phyloP scores from a whole-genome alignment of 2,888 invertebrate genomes.

The Eilema depressum region DNA sequence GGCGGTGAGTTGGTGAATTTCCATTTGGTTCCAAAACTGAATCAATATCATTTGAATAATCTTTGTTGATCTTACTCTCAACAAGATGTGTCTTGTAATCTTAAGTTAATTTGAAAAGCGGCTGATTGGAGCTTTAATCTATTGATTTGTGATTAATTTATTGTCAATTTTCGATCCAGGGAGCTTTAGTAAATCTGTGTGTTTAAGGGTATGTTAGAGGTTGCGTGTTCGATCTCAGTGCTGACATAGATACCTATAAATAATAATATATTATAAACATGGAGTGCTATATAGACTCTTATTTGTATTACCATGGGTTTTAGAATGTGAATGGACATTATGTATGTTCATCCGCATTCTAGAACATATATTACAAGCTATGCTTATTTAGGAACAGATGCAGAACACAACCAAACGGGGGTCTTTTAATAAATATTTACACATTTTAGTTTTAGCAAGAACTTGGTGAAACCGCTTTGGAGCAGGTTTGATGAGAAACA shows the following conservation, averaged over 20 bases:
- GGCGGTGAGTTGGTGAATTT: background rate
- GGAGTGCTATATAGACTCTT: too few relatives aligned
- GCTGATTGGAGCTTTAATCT: background rate
- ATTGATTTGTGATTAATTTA: background rate
- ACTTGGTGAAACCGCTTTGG: background rate
- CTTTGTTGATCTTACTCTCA: background rate
- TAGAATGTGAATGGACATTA: too few relatives aligned
- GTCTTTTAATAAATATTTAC: background rate
- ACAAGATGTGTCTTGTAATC: background rate
- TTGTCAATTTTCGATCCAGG: background rate
- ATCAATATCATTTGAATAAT: conserved; percentile 22
- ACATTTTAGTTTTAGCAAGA: background rate
- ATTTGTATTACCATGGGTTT: too few relatives aligned
- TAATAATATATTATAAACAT: too few relatives aligned
- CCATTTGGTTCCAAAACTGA: conserved; percentile 8
- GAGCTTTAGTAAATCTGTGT: too few relatives aligned
- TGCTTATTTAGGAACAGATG: background rate
- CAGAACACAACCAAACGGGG: background rate
- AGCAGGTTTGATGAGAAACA: conserved; percentile 27
- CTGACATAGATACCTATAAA: too few relatives aligned
- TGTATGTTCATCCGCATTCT: background rate
- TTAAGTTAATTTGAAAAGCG: background rate
- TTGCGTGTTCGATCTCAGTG: background rate
- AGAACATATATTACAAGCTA: background rate
- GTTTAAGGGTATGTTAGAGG: background rate